A percentile compares a stretch with the other conserved stretches of the same genome.
phyloP scores from a whole-genome alignment of 2,888 invertebrate genomes.

The Biston betularia region DNA sequence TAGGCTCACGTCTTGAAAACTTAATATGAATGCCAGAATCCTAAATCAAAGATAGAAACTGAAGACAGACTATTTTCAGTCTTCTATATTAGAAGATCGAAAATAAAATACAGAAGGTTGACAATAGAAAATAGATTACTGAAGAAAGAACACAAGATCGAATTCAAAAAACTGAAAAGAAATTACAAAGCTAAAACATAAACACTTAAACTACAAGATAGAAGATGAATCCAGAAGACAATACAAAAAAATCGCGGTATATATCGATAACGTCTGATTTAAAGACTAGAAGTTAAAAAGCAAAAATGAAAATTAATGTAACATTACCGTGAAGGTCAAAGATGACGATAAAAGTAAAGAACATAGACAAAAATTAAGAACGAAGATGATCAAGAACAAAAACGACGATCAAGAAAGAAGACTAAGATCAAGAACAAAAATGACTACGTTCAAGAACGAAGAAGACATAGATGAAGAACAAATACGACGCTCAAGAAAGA shows the following conservation, averaged over 20 bases:
- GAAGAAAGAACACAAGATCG: slow-evolving; percentile 7
- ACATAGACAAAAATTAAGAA: slow-evolving; percentile 6
- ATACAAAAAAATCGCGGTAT: no score
- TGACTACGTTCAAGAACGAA: not conserved
- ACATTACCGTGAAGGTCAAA: slow-evolving; percentile 6
- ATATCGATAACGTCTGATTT: no score
- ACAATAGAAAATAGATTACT: no score
- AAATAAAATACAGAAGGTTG: no score
- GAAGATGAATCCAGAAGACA: no score
- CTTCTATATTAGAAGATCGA: no score
- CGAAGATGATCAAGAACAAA: not conserved
- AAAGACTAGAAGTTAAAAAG: no score
- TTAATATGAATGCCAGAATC: not conserved
- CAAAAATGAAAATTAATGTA: not conserved
- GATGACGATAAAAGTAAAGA: not conserved
- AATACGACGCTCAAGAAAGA: not conserved
- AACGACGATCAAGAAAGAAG: not conserved
- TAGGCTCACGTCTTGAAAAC: not conserved
- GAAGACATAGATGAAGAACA: not conserved
- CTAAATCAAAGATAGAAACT: not conserved
- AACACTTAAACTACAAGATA: not conserved
- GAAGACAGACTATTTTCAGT: no score
- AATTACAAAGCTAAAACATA: slow-evolving; percentile 4
- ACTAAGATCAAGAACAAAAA: not conserved
- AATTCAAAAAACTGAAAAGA: not conserved